Percentiles rank a stretch among this genome's conserved stretches.
Conservation (phyloP, 1,140 invertebrate genomes). For the Globodera ellingtonae region DNA sequence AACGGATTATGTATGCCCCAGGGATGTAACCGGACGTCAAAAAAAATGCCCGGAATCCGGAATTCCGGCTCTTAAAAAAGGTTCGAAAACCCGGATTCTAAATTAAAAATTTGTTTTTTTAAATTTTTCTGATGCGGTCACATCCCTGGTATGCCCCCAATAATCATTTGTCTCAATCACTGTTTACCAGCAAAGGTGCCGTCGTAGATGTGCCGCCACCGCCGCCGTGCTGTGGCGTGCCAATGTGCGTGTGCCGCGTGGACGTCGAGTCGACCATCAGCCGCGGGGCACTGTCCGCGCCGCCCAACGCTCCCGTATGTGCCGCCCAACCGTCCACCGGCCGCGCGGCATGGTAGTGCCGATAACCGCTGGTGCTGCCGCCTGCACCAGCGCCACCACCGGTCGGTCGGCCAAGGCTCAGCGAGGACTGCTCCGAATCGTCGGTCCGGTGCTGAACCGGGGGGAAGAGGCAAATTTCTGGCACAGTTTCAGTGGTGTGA, state of each 20-base stretch:
- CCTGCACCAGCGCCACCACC: background rate
- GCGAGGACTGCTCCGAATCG: conserved; percentile 31
- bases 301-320: background rate
- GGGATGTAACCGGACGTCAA: too few relatives aligned
- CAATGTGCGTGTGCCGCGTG: conserved; percentile 16
- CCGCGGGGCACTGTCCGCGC: conserved; percentile 19
- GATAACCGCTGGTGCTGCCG: conserved; percentile 8
- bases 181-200: background rate
- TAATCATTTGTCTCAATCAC: too few relatives aligned
- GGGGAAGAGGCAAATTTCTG: background rate
- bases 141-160: too few relatives aligned
- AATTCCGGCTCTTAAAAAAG: too few relatives aligned
- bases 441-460: conserved; percentile 17
- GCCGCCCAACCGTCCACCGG: background rate
- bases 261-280: conserved; percentile 26
- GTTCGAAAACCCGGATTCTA: too few relatives aligned
- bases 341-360: conserved; percentile 21
- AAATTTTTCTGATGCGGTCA: background rate
- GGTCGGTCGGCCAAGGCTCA: conserved; percentile 11
- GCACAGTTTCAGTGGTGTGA: too few relatives aligned
- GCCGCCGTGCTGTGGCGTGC: conserved; percentile 17
- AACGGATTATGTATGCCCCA: too few relatives aligned
- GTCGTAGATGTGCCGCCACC: background rate
- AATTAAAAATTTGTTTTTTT: too few relatives aligned
- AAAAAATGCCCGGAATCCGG: too few relatives aligned